Evolutionary conservation across 2,797 vertebrate species (phyloP).

Genomic region (Yasuhikotakia modesta): DNA sequence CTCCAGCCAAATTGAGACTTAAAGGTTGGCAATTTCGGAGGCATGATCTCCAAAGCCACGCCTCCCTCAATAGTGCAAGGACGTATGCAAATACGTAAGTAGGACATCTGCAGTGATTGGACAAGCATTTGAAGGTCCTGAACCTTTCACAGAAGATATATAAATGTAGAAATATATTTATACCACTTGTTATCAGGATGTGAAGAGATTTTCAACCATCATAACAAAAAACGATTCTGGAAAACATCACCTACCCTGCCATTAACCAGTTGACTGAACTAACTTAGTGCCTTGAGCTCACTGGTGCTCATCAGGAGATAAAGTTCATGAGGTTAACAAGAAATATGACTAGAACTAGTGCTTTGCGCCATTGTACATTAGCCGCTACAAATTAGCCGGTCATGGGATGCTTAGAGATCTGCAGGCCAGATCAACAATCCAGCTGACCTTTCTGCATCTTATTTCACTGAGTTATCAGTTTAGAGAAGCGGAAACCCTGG

Average conservation of each 20-base stretch:
- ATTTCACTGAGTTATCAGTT: not conserved
- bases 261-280: slow-evolving; percentile 22
- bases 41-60: no score
- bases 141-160: no score
- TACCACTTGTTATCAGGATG: no score
- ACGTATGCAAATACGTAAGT: no score
- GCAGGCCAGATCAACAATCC: slow-evolving; percentile 6
- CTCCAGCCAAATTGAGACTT: slow-evolving; percentile 46
- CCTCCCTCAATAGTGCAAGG: no score
- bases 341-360: not conserved
- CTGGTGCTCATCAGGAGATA: not conserved
- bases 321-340: not conserved
- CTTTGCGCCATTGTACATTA: not conserved
- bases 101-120: no score
- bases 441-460: not conserved
- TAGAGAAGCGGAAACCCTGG: not conserved
- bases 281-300: slow-evolving; percentile 18
- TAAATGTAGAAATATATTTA: no score
- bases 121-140: no score
- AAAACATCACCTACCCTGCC: no score
- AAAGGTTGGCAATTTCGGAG: no score
- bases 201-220: no score
- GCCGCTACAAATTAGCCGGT: not conserved
- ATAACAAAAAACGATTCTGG: no score
- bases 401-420: not conserved